Percentiles rank a stretch among this genome's conserved stretches.
Conservation (phyloP, 2,797 vertebrate genomes). For the Holocentrus rufus region DNA sequence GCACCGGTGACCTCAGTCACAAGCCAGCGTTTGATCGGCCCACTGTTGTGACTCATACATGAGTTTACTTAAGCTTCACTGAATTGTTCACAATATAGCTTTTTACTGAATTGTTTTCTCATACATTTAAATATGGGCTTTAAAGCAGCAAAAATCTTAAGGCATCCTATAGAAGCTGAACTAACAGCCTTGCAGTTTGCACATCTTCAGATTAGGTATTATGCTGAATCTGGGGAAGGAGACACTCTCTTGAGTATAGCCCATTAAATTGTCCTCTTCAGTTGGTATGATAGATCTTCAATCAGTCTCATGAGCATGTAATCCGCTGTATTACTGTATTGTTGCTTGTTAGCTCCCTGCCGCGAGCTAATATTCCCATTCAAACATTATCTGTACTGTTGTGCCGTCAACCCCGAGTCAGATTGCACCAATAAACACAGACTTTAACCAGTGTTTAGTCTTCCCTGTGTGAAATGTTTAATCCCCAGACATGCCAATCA, state of each 20-base stretch:
- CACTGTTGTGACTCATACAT: background rate
- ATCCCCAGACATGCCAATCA: constrained; percentile 16
- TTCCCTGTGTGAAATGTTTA: constrained; percentile 29
- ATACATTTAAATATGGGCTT: constrained; percentile 34
- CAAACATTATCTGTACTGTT: constrained; percentile 31
- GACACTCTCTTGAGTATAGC: constrained; percentile 66
- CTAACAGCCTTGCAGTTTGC: background rate
- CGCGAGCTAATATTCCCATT: constrained; percentile 57
- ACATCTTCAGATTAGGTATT: constrained; percentile 43
- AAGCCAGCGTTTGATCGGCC: background rate
- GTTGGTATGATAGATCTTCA: constrained; percentile 60
- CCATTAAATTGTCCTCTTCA: constrained; percentile 66
- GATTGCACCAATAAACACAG: constrained; percentile 44
- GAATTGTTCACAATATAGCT: constrained; percentile 2
- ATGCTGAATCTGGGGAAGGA: constrained; percentile 62
- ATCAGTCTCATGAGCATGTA: constrained; percentile 68
- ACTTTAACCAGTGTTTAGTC: constrained; percentile 31
- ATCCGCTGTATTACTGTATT: constrained; percentile 63
- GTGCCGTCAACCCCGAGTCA: constrained; percentile 26
- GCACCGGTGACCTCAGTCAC: constrained; percentile 17
- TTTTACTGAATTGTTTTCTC: background rate
- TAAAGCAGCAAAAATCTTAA: constrained; percentile 43
- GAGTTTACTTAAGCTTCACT: constrained; percentile 1
- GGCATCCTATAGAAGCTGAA: background rate
- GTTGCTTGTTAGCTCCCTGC: constrained; percentile 64